These are phyloP conservation scores for Pterocles gutturalis DNA, from an alignment of 2,113 vertebrate species.

Conservation along the genomic window DNA sequence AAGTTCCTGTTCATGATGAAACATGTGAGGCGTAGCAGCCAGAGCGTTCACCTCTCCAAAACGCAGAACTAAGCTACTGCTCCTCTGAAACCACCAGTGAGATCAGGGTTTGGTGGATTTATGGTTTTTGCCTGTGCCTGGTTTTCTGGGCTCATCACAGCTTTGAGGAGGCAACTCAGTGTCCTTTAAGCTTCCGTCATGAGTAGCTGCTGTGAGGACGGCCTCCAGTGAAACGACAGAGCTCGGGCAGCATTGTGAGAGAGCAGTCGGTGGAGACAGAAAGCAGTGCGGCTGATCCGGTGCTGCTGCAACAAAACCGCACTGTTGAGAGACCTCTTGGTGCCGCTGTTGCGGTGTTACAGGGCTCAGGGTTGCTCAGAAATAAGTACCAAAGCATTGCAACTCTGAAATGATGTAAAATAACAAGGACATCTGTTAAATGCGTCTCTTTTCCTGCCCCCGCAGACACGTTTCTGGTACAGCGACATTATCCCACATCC, in stretches of 20 bases:
- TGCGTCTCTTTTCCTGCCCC: background rate
- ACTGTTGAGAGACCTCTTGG: background rate
- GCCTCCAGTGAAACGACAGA: background rate
- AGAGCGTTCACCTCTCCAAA: background rate
- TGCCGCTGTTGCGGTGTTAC: background rate
- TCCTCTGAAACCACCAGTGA: background rate
- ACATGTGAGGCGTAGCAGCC: background rate
- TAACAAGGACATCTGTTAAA: background rate
- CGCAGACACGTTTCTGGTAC: background rate
- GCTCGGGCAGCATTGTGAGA: background rate
- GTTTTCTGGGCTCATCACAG: background rate
- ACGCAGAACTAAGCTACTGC: background rate
- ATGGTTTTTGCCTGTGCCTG: background rate
- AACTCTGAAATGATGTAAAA: background rate
- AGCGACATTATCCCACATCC: background rate
- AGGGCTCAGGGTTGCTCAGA: background rate
- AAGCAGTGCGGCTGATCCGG: fast-evolving
- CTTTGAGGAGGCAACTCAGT: background rate
- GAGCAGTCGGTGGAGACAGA: background rate
- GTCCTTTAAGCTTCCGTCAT: background rate
- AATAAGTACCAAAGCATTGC: background rate
- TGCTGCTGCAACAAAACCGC: background rate
- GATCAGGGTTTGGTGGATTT: background rate
- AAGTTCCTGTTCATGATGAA: background rate
- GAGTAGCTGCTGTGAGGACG: background rate